A percentile compares a stretch with the other conserved stretches of the same genome.
Conservation (phyloP, 2,888 invertebrate species). For the Sarcophaga rosellei region DNA sequence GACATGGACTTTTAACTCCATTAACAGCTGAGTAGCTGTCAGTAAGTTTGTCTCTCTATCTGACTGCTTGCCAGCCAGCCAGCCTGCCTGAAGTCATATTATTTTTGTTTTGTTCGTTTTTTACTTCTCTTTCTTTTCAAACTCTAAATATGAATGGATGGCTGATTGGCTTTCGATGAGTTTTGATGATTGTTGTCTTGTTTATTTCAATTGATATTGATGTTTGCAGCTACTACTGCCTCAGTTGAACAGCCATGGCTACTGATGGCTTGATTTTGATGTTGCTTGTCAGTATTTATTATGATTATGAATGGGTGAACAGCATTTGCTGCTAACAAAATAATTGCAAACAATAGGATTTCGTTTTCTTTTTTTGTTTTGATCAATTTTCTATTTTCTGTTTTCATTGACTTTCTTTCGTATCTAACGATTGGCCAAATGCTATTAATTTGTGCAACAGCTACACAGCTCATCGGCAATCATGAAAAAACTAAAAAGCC, state of each 20-base stretch:
- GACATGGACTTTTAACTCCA: slow-evolving; percentile 27
- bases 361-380: background rate
- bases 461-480: slow-evolving; percentile 1
- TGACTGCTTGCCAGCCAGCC: background rate
- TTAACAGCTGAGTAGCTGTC: slow-evolving; percentile 38
- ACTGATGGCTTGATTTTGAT: slow-evolving; percentile 35
- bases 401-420: slow-evolving; percentile 19
- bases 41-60: background rate
- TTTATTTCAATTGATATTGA: slow-evolving; percentile 42
- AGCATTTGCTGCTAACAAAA: slow-evolving; percentile 63
- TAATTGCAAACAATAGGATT: slow-evolving; percentile 59
- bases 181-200: slow-evolving; percentile 58
- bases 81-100: background rate
- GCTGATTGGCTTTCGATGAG: slow-evolving; percentile 48
- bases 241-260: background rate
- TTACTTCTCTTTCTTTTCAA: background rate
- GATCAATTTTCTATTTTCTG: slow-evolving; percentile 1
- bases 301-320: slow-evolving; percentile 64
- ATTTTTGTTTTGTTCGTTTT: too few relatives aligned
- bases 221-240: slow-evolving; percentile 23
- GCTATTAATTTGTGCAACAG: slow-evolving; percentile 57
- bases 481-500: slow-evolving; percentile 18
- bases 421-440: slow-evolving; percentile 54
- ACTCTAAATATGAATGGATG: slow-evolving; percentile 38
- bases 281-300: slow-evolving; percentile 55